Base-by-base conservation (phyloP, 2,113 vertebrate genomes). In the Cromileptes altivelis region DNA sequence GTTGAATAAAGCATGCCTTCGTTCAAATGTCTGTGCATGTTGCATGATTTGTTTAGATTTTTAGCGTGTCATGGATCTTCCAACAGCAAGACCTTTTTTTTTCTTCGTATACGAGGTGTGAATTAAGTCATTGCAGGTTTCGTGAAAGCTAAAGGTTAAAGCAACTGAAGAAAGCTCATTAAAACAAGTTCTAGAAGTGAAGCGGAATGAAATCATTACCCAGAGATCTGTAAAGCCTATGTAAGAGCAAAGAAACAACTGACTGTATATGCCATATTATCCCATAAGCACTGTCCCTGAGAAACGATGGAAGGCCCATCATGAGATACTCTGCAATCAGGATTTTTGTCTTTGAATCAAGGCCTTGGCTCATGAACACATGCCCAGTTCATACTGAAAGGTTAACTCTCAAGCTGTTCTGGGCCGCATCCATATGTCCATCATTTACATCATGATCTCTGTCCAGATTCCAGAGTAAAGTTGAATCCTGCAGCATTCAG, bases 11-110 rank as follows among this genome's bases (percentile, higher is more conserved):
- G 69, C 82, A 53, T 63, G 65, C 45, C 70, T 75, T 85, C 37
- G 61, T 82, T 82, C 53, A 73, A 76, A 82, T 84, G 70, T 85
- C 75, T 78, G 75, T 81, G 61, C 30, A 55, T 61, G 74, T 70
- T 82, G 55, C 49, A 72, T 76, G 33, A 83, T 75, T 79, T 86
- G 50, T 83, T 42, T 65, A 47, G 42, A 30, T 18, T 80, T 82
- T 72, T 9, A 52, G 53, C 52, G 9, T 56, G 30, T 21, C 15
- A 45, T 69, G 52, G 19, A 79, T 74, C 37, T 37, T 19, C 2
- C 13, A 2, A 1, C 6, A 12, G 52, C 3, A 30, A 18, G 0
- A 5, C 50, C 40, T 42, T n/a, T 76, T 40, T 40, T 56, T 18
- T 76, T n/a, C 14, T 70, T 25, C 56, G 33, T 7, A 37, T 19